A percentile compares a stretch with the other conserved stretches of the same genome.
phyloP scores from a whole-genome alignment of 2,797 vertebrate species.

The Pseudocheirus occidentalis region DNA sequence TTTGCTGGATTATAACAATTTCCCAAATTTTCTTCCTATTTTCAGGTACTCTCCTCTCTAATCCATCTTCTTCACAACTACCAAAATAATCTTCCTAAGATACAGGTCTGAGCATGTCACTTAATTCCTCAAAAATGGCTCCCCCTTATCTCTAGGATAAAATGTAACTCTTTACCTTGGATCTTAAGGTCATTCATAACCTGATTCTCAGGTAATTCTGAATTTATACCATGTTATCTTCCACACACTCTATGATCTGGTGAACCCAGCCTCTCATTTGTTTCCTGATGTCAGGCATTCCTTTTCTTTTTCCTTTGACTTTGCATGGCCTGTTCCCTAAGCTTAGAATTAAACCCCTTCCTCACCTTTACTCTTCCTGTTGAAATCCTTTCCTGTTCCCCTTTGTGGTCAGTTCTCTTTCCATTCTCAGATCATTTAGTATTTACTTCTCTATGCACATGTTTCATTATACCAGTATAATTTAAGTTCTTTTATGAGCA shows the following conservation, averaged over 20 bases:
- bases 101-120: neutral
- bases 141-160: neutral
- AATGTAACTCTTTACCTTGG: neutral
- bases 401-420: too few species aligned
- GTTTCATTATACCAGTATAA: neutral
- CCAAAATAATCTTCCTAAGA: neutral
- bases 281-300: neutral
- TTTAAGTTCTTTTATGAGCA: neutral
- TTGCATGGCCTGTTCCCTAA: neutral
- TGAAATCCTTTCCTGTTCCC: neutral
- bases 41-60: neutral
- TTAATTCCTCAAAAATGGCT: neutral
- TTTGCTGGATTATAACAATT: neutral
- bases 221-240: neutral
- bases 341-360: neutral
- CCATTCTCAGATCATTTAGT: neutral
- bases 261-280: neutral
- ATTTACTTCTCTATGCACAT: neutral
- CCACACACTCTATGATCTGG: neutral
- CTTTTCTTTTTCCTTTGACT: neutral
- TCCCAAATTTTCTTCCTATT: neutral
- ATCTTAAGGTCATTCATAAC: neutral
- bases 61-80: neutral
- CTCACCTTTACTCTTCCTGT: neutral
- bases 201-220: neutral